These are phyloP conservation scores for Luperina nickerlii DNA, from an alignment of 2,888 invertebrate genomes.

Conservation along the genomic window DNA sequence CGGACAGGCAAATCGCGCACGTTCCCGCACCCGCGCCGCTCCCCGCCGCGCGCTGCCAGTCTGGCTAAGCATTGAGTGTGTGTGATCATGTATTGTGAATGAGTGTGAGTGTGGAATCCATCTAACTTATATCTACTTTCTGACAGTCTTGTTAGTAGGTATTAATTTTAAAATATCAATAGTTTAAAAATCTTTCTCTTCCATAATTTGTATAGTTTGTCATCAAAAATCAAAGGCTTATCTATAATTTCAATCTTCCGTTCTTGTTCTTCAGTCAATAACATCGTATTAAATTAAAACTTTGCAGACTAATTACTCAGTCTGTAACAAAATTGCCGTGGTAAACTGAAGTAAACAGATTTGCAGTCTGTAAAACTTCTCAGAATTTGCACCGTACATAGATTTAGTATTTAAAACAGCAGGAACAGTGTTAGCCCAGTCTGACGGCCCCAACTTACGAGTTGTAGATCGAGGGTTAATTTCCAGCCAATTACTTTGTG, in stretches of 20 bases:
- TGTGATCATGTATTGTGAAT: too few species aligned
- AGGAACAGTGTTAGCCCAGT: neutral
- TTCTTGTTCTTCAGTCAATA: neutral
- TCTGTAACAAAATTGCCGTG: neutral
- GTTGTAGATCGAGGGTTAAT: too few species aligned
- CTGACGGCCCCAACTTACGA: too few species aligned
- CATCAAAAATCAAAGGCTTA: neutral
- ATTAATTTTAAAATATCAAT: neutral
- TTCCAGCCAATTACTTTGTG: too few species aligned
- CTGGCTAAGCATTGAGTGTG: too few species aligned
- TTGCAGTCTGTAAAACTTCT: neutral
- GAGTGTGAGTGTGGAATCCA: too few species aligned
- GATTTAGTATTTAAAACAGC: neutral
- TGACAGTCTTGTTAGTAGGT: neutral
- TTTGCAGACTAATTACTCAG: neutral
- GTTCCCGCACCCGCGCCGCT: too few species aligned
- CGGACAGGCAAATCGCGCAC: too few species aligned
- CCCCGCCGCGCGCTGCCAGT: too few species aligned
- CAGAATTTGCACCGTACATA: neutral
- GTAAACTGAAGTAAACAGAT: neutral
- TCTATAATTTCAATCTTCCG: neutral
- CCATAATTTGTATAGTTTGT: too few species aligned
- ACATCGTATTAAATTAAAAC: neutral
- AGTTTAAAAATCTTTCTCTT: neutral
- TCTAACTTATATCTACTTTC: neutral